Evolutionary conservation across 2,113 vertebrate genomes (phyloP).

Genomic region (Vulpes lagopus): DNA sequence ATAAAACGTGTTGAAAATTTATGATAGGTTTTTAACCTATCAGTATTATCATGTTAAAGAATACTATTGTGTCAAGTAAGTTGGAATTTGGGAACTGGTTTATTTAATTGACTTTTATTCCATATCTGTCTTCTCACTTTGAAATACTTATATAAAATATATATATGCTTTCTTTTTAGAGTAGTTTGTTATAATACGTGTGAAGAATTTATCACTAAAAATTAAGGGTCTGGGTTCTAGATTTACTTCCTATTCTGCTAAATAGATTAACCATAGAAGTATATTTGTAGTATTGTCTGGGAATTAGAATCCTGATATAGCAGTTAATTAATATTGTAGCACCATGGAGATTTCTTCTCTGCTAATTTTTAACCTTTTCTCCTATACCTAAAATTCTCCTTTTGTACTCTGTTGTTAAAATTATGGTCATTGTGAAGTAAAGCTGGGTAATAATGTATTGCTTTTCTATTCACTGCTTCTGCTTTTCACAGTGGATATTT

Average conservation of each 20-base stretch:
- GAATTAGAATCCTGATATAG: background rate
- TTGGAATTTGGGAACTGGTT: constrained; percentile 4
- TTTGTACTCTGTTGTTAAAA: constrained; percentile 24
- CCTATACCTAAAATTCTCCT: background rate
- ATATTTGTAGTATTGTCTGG: constrained; percentile 8
- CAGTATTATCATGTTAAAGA: background rate
- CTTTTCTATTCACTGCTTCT: background rate
- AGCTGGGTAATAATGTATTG: background rate
- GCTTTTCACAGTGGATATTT: constrained; percentile 32
- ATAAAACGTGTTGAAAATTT: constrained; percentile 33
- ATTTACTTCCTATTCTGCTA: constrained; percentile 11
- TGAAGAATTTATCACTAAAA: background rate
- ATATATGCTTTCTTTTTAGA: constrained; percentile 47
- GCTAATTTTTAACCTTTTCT: background rate
- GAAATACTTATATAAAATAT: constrained; percentile 41
- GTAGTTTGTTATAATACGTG: background rate
- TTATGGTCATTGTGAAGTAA: background rate
- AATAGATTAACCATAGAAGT: background rate
- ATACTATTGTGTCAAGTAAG: background rate
- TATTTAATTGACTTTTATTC: constrained; percentile 24
- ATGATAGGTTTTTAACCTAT: background rate
- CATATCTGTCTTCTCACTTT: background rate
- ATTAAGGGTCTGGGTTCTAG: background rate
- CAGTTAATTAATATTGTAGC: constrained; percentile 11
- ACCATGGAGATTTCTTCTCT: background rate